A percentile compares a stretch with the other conserved stretches of the same genome.
phyloP scores from a whole-genome alignment of 2,113 vertebrate genomes.

The Leucoraja erinaceus region DNA sequence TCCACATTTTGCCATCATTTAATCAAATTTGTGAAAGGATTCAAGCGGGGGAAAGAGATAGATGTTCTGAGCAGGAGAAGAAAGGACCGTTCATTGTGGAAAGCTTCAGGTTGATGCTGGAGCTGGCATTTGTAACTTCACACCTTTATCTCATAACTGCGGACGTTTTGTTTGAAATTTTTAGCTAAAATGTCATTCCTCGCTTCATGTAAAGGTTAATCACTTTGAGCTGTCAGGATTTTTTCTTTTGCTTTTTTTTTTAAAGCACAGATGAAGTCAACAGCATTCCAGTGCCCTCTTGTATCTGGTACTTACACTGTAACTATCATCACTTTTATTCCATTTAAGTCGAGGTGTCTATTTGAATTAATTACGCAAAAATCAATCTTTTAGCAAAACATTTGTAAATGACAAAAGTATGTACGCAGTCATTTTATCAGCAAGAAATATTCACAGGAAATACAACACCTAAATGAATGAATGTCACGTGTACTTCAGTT shows the following conservation, averaged over 20 bases:
- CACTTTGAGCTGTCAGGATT: constrained; percentile 33
- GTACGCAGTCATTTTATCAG: neutral
- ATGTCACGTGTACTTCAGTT: too few species aligned
- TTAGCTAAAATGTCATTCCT: constrained; percentile 48
- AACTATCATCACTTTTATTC: constrained; percentile 7
- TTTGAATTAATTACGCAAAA: constrained; percentile 13
- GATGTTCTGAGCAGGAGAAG: neutral
- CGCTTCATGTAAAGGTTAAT: constrained; percentile 34
- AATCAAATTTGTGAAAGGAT: constrained; percentile 49
- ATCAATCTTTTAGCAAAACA: neutral
- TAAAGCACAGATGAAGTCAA: constrained; percentile 1
- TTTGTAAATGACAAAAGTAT: neutral
- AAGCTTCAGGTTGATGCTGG: constrained; percentile 3
- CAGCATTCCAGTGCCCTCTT: constrained; percentile 25
- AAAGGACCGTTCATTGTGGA: neutral
- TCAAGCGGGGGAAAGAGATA: constrained; percentile 27
- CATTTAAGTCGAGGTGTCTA: neutral
- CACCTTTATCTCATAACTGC: constrained; percentile 44
- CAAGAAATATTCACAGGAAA: neutral
- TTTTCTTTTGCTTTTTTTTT: constrained; percentile 15
- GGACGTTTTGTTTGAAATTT: constrained; percentile 51
- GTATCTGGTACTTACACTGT: neutral
- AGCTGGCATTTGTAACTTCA: constrained; percentile 47
- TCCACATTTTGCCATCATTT: constrained; percentile 51
- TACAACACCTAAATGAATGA: neutral